phyloP scores from a whole-genome alignment of 2,888 invertebrate species.

The Uropetala carovei region DNA sequence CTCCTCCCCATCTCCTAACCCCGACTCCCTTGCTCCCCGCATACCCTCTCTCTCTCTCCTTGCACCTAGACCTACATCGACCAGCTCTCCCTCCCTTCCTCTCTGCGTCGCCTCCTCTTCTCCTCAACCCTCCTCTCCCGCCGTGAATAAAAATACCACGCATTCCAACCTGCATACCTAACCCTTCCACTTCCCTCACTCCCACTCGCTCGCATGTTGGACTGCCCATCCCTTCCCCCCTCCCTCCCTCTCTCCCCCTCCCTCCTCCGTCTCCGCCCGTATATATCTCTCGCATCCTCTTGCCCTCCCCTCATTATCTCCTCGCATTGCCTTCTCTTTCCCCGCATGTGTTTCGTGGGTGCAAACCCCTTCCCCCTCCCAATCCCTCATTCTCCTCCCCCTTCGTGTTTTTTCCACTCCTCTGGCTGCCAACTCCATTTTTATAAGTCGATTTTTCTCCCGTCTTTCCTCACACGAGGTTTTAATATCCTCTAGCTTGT shows the following conservation, averaged over 20 bases:
- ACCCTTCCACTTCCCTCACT: background rate
- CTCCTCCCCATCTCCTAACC: background rate
- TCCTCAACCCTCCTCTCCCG: background rate
- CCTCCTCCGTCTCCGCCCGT: background rate
- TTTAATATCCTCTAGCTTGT: background rate
- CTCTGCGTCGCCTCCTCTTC: background rate
- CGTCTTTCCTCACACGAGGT: background rate
- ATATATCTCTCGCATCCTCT: background rate
- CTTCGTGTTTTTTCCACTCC: background rate
- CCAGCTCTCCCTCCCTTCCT: too few relatives aligned
- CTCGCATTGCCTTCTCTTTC: background rate
- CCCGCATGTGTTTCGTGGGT: background rate
- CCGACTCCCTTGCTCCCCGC: too few relatives aligned
- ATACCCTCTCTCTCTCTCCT: too few relatives aligned
- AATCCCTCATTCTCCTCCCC: background rate
- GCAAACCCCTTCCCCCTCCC: background rate
- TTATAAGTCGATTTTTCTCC: background rate
- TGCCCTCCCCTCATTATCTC: background rate
- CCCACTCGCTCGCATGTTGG: background rate
- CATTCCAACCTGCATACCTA: slow-evolving; percentile 13
- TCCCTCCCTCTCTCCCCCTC: background rate
- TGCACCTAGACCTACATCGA: too few relatives aligned
- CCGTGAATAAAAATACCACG: slow-evolving; percentile 39
- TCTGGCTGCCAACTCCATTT: background rate
- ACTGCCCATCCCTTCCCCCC: background rate